Evolutionary conservation across 2,888 invertebrate genomes (phyloP).

Genomic region (Drosophila neotestacea): DNA sequence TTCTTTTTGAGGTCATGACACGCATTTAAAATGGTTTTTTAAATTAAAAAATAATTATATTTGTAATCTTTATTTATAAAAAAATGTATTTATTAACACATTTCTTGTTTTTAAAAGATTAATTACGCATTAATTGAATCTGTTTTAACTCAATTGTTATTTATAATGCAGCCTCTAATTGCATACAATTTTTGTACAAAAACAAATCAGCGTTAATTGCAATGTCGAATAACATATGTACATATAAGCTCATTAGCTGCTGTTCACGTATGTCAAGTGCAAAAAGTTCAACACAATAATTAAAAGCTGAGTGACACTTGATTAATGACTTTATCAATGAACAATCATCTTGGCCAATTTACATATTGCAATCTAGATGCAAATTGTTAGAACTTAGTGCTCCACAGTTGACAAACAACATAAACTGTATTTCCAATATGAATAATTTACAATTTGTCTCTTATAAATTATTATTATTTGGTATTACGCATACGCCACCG

Average conservation of each 20-base stretch:
- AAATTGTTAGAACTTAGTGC: slow-evolving; percentile 35
- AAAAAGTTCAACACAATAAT: slow-evolving; percentile 42
- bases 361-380: slow-evolving; percentile 47
- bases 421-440: not conserved
- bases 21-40: not conserved
- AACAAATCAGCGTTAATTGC: slow-evolving; percentile 5
- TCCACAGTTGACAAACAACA: slow-evolving; percentile 20
- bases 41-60: not conserved
- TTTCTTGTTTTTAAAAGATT: not conserved
- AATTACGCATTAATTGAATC: slow-evolving; percentile 11
- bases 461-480: slow-evolving; percentile 3
- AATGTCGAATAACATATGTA: slow-evolving; percentile 6
- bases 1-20: no score
- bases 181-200: slow-evolving; percentile 3
- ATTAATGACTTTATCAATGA: slow-evolving; percentile 45
- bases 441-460: not conserved
- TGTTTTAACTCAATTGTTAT: not conserved
- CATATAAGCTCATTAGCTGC: slow-evolving; percentile 36
- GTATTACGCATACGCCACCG: slow-evolving; percentile 58
- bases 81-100: no score
- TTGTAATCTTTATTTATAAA: no score
- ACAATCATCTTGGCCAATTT: slow-evolving; percentile 42
- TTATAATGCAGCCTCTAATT: not conserved
- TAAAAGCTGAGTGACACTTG: slow-evolving; percentile 44
- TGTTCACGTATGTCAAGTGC: slow-evolving; percentile 6